Base-by-base conservation (phyloP, 37 sponge, comb jelly and placozoan species). In the Axinella damicornis region DNA sequence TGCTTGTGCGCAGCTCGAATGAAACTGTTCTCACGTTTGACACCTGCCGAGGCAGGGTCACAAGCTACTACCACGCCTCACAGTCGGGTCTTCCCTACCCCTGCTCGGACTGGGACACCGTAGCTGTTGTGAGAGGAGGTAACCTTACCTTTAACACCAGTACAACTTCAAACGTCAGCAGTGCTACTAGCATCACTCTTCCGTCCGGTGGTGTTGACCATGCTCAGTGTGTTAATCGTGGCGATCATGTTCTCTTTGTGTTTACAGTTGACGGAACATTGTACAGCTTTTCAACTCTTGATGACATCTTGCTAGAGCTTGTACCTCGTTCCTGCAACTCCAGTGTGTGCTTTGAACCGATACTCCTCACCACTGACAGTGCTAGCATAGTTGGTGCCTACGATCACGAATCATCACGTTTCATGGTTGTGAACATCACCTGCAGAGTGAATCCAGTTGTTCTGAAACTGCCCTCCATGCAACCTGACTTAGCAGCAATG, bases 101-200 rank as follows among this genome's bases (percentile, higher is more conserved):
- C 6, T 67, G 69, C 28, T 67, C 69, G 9, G 28, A 67, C 28
- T 67, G 69, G 69, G 31, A 32, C 35, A 67, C 69, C 30, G 69
- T 67, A 19, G 69, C 34, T 2, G 46, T 46, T 12, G 46, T 46
- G 46, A 46, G 9, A 46, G 46, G 9, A 4, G 46, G 46, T 9
- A 46, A 46, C 9, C 46, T 46, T 9, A 46, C 46, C 46, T 46
- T 46, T 46, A 46, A 46, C 46, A 46, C 46, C 9, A 46, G 46
- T 46, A 9, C 6, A 4, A 46, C 9, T 46, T 46, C 46, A 46
- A 9, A 46, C 4, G 46, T 46, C 6, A 9, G 9, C 46, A 46
- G 9, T 46, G 9, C 46, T 28, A 32, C 20, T 6, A 25, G 2
- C 5, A 32, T 33, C 2, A 19, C 35, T 6, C 69, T 33, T 67